phyloP scores from a whole-genome alignment of 1,140 invertebrate species.

The Orussus abietinus region DNA sequence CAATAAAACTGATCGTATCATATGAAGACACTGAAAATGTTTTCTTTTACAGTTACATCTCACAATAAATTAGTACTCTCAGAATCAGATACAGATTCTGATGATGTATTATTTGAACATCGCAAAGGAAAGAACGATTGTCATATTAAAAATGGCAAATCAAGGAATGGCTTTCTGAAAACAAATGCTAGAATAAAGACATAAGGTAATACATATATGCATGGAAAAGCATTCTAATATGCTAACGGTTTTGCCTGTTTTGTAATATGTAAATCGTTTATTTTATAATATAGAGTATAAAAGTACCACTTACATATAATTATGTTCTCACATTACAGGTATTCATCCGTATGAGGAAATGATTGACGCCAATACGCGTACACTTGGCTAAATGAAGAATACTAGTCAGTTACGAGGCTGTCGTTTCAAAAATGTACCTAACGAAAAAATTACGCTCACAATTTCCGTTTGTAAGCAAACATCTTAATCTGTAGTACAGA shows the following conservation, averaged over 20 bases:
- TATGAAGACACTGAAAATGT: too few species aligned
- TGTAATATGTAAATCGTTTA: too few species aligned
- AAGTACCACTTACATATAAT: too few species aligned
- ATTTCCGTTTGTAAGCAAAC: constrained; percentile 21
- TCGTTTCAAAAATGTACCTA: constrained; percentile 22
- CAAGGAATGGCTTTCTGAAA: constrained; percentile 43
- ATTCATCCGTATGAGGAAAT: constrained; percentile 11
- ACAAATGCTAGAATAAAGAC: constrained; percentile 38
- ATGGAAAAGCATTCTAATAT: too few species aligned
- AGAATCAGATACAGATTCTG: constrained; percentile 48
- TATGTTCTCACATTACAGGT: too few species aligned
- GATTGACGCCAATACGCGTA: constrained; percentile 18
- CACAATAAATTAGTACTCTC: constrained; percentile 46
- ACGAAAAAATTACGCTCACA: constrained; percentile 14
- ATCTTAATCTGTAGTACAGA: too few species aligned
- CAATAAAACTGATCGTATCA: not conserved
- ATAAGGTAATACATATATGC: constrained; percentile 29
- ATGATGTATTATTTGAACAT: constrained; percentile 48
- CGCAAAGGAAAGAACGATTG: constrained; percentile 37
- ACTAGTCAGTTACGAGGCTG: constrained; percentile 32
- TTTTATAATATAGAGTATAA: too few species aligned
- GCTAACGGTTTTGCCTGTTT: too few species aligned
- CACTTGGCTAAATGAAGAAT: constrained; percentile 25
- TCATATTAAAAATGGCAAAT: constrained; percentile 39
- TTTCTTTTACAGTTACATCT: constrained; percentile 37